Percentiles rank a stretch among this genome's conserved stretches.
These are phyloP conservation scores for Sebastes elongatus DNA, from an alignment of 2,797 vertebrate species.

Conservation along the genomic window DNA sequence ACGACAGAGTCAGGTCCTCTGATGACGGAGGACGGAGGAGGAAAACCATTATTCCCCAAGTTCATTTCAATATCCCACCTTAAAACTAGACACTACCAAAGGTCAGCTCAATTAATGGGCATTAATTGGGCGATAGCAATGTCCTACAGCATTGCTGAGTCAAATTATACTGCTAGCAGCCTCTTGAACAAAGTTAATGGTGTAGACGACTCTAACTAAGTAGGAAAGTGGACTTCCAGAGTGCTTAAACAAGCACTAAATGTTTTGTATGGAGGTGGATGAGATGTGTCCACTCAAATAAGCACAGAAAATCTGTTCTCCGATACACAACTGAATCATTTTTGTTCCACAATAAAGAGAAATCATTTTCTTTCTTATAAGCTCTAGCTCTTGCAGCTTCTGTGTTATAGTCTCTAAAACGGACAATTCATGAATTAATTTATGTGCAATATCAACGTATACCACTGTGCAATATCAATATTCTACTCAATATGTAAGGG, in stretches of 20 bases:
- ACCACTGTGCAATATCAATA: no score
- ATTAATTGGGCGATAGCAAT: conserved; percentile 64
- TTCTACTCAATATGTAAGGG: no score
- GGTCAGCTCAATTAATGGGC: conserved; percentile 69
- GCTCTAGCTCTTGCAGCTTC: no score
- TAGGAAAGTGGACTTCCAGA: conserved; percentile 4
- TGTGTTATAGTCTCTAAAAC: no score
- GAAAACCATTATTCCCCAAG: conserved; percentile 71
- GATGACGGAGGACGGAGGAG: conserved; percentile 32
- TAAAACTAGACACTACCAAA: conserved; percentile 61
- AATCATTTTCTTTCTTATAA: no score
- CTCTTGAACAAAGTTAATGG: conserved; percentile 32
- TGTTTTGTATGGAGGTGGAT: background rate
- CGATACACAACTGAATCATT: background rate
- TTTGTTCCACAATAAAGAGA: background rate
- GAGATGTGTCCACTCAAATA: background rate
- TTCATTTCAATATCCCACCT: conserved; percentile 64
- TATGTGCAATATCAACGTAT: no score
- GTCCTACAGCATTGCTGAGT: conserved; percentile 31
- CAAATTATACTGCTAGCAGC: conserved; percentile 32
- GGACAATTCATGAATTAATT: no score
- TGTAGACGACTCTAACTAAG: background rate
- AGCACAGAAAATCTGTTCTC: background rate
- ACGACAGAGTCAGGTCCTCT: conserved; percentile 39
- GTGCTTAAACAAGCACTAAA: conserved; percentile 10